Conservation (phyloP, 2,797 vertebrate species). For the Syndactyla subalaris region DNA sequence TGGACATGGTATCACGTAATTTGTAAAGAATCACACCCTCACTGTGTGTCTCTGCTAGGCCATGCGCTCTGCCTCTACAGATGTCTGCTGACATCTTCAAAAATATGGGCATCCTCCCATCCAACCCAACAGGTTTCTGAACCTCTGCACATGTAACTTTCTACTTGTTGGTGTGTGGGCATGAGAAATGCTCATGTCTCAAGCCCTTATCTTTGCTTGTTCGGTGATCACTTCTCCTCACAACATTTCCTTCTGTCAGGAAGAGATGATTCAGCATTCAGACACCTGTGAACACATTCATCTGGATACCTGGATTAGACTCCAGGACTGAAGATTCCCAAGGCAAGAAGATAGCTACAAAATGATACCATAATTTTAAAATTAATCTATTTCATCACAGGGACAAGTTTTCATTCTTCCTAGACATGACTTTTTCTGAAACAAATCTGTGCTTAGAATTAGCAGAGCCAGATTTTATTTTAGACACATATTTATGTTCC, state of each 20-base stretch:
- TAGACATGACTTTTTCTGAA: background rate
- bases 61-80: background rate
- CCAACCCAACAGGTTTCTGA: background rate
- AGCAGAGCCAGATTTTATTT: background rate
- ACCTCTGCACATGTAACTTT: background rate
- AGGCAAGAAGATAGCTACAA: background rate
- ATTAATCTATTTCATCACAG: background rate
- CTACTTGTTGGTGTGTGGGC: background rate
- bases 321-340: background rate
- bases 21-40: background rate
- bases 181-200: background rate
- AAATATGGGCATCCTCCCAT: background rate
- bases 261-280: background rate
- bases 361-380: background rate
- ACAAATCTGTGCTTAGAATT: background rate
- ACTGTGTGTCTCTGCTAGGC: background rate
- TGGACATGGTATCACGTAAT: background rate
- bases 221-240: background rate
- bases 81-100: background rate
- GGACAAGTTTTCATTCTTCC: background rate
- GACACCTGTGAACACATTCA: background rate
- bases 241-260: background rate
- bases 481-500: background rate
- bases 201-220: conserved; percentile 2
- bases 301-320: background rate